Percentiles rank a stretch among this genome's conserved stretches.
Conservation (phyloP, 2,888 invertebrate genomes). For the Ormyrus nitidulus region DNA sequence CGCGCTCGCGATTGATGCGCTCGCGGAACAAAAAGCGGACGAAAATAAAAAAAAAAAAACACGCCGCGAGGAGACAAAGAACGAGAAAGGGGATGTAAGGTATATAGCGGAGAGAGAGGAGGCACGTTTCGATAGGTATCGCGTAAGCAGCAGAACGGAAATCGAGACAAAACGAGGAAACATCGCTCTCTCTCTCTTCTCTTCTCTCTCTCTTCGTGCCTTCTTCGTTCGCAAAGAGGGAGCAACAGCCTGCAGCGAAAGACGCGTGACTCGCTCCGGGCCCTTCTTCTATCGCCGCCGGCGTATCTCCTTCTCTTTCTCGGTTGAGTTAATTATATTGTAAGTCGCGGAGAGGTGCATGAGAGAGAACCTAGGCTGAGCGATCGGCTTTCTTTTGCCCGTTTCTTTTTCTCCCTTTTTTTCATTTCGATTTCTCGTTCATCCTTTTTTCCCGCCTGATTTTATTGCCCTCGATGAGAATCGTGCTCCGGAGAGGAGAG, state of each 20-base stretch:
- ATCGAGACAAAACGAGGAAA: conserved; percentile 57
- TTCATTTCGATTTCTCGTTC: conserved; percentile 26
- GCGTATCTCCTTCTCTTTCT: conserved; percentile 56
- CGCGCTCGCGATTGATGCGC: no score
- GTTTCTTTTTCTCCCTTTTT: neutral
- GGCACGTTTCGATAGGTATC: conserved; percentile 56
- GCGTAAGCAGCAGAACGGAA: conserved; percentile 55
- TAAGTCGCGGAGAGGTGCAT: conserved; percentile 37
- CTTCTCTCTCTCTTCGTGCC: no score
- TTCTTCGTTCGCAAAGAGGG: neutral
- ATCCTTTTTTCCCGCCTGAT: neutral
- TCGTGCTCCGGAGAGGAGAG: conserved; percentile 35
- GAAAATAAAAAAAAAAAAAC: no score
- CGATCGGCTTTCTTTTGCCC: conserved; percentile 33
- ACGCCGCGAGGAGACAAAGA: no score
- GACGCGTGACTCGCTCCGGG: conserved; percentile 54
- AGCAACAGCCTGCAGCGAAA: conserved; percentile 14
- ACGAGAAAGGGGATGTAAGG: no score
- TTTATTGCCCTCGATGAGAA: conserved; percentile 33
- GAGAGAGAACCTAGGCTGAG: conserved; percentile 45
- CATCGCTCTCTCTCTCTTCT: conserved; percentile 19
- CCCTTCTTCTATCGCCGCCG: conserved; percentile 58
- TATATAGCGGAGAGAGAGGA: no score
- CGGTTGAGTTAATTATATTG: conserved; percentile 52
- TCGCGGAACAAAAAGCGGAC: no score